Evolutionary conservation across 2,888 invertebrate species (phyloP).

Genomic region (Pseudanteris insignis): DNA sequence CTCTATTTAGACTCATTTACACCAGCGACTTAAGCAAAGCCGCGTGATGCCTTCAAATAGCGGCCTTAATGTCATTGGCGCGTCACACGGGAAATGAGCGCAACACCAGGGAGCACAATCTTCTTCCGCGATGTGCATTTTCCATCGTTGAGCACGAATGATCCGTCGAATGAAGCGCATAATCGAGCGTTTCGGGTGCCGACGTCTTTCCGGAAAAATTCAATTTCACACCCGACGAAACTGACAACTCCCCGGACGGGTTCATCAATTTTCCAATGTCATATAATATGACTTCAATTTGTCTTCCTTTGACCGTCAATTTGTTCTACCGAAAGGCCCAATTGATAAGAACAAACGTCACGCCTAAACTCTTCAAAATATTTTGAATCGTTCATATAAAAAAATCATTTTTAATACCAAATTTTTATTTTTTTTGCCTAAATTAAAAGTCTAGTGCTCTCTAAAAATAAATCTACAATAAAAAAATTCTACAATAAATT

Average conservation of each 20-base stretch:
- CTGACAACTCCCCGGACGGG: slow-evolving; percentile 13
- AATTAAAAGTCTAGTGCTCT: too few species aligned
- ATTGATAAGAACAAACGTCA: too few species aligned
- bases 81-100: slow-evolving; percentile 11
- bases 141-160: slow-evolving; percentile 20
- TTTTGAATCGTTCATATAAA: too few species aligned
- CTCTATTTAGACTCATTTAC: slow-evolving; percentile 20
- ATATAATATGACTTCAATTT: too few species aligned
- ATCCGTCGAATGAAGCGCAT: slow-evolving; percentile 35
- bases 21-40: slow-evolving; percentile 9
- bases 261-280: slow-evolving; percentile 9
- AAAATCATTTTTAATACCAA: too few species aligned
- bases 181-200: slow-evolving; percentile 28
- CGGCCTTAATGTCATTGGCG: slow-evolving; percentile 11
- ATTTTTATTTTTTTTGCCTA: too few species aligned
- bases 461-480: too few species aligned
- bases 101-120: slow-evolving; percentile 4
- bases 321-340: too few species aligned
- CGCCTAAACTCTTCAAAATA: too few species aligned
- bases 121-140: slow-evolving; percentile 2
- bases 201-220: slow-evolving; percentile 31
- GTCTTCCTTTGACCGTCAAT: too few species aligned
- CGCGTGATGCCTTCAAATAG: slow-evolving; percentile 15
- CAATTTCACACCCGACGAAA: slow-evolving; percentile 34
- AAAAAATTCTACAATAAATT: too few species aligned